Evolutionary conservation across 2,888 invertebrate genomes (phyloP).

Genomic region (Lasius platythorax): DNA sequence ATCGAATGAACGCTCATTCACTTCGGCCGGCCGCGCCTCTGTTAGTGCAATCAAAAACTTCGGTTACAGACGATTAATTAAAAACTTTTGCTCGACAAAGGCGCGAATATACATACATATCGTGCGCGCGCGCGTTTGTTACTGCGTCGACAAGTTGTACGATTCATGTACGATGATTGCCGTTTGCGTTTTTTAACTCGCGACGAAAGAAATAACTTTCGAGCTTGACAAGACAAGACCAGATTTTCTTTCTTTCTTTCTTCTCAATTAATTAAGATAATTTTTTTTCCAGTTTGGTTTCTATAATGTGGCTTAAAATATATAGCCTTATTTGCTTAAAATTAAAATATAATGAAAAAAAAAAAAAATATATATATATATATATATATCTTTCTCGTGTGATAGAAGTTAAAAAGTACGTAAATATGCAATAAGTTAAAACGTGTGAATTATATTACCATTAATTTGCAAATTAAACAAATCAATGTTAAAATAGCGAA

Average conservation of each 20-base stretch:
- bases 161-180: background rate
- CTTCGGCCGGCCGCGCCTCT: conserved; percentile 32
- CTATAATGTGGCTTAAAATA: background rate
- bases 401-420: background rate
- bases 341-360: background rate
- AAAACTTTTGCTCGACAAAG: conserved; percentile 49
- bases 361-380: background rate
- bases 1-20: conserved; percentile 44
- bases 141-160: background rate
- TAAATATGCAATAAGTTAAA: conserved; percentile 24
- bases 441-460: background rate
- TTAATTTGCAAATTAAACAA: conserved; percentile 32
- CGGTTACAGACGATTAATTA: conserved; percentile 53
- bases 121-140: background rate
- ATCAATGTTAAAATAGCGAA: conserved; percentile 19
- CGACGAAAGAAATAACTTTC: background rate
- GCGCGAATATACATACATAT: conserved; percentile 9
- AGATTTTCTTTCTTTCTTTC: background rate
- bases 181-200: conserved; percentile 13
- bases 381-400: background rate
- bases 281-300: background rate
- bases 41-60: conserved; percentile 54
- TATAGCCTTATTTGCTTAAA: background rate
- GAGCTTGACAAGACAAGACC: background rate
- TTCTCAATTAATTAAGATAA: background rate